Evolutionary conservation across 2,888 invertebrate species (phyloP).

Genomic region (Drosophila mulleri): DNA sequence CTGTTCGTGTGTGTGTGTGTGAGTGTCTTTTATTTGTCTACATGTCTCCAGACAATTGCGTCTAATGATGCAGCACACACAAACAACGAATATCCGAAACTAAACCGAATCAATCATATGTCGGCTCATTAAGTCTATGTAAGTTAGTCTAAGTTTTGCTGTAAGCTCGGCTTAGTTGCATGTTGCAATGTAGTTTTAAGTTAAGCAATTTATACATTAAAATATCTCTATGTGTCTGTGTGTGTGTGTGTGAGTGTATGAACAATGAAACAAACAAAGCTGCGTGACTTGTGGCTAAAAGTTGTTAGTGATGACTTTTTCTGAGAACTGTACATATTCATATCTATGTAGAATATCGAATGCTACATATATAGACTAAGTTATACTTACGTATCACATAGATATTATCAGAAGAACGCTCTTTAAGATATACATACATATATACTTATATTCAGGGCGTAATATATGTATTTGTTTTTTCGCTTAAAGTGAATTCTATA

Average conservation of each 20-base stretch:
- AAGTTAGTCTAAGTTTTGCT: slow-evolving; percentile 65
- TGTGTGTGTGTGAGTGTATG: background rate
- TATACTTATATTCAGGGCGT: too few relatives aligned
- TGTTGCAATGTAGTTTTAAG: slow-evolving; percentile 41
- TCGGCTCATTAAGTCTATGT: slow-evolving; percentile 47
- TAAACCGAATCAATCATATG: slow-evolving; percentile 30
- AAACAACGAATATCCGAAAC: slow-evolving; percentile 5
- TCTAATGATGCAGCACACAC: slow-evolving; percentile 31
- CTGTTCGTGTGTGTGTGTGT: slow-evolving; percentile 19
- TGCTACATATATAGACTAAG: background rate
- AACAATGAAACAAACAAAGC: slow-evolving; percentile 3
- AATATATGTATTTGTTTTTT: too few relatives aligned
- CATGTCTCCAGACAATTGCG: slow-evolving; percentile 20
- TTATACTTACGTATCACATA: background rate
- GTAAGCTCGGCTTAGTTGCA: slow-evolving; percentile 61
- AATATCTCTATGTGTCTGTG: background rate
- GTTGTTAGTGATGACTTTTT: background rate
- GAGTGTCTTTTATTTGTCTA: slow-evolving; percentile 7
- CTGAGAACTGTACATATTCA: background rate
- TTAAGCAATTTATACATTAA: background rate
- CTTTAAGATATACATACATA: background rate
- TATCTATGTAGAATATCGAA: background rate
- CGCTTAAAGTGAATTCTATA: too few relatives aligned
- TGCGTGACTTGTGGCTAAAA: background rate
- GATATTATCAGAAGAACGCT: background rate